Base-by-base conservation (phyloP, 2,888 invertebrate genomes). In the Macrophya alboannulata region DNA sequence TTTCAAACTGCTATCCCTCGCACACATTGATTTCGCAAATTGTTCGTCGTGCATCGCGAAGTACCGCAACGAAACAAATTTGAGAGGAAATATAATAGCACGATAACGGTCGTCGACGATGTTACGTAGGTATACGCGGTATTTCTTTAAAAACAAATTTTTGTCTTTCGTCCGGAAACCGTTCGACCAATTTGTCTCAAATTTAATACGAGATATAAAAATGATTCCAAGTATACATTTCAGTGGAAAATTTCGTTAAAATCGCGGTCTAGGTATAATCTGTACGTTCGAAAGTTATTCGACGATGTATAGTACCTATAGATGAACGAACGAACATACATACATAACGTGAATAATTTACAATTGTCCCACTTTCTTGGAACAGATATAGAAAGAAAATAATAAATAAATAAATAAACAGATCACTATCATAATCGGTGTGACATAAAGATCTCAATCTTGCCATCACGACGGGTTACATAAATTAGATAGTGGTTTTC, bases 391-490 rank as follows among this genome's bases (percentile, higher is more conserved):
- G 37, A 68, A n/a, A n/a, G n/a, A n/a, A n/a, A n/a, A n/a, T n/a
- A n/a, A n/a, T n/a, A n/a, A n/a, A n/a, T n/a, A n/a, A n/a, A n/a
- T n/a, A n/a, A 68, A 6, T 17, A 17, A 68, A 25, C 37, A 17
- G 37, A 68, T 37, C 68, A 68, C 68, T 68, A 37, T 37, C 37
- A 37, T 68, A 68, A 68, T 68, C 68, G 68, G 17, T 37, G 68
- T 37, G 17, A 31, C 68, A 68, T 68, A 37, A 68, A 68, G 31
- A 31, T 68, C 37, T 37, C 68, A 17, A 68, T 68, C 68, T 68
- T 68, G 15, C 6, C n/a, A n/a, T n/a, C n/a, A 68, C 17, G 17
- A 68, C 68, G 37, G 68, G 5, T 68, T 25, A 12, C 68, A 68
- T 68, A 37, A 37, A 37, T 68, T 68, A 37, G 68, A 37, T 17